Percentiles rank a stretch among this genome's conserved stretches.
These are phyloP conservation scores for Styela clava DNA, from an alignment of 23 tunicate genomes.

Conservation along the genomic window DNA sequence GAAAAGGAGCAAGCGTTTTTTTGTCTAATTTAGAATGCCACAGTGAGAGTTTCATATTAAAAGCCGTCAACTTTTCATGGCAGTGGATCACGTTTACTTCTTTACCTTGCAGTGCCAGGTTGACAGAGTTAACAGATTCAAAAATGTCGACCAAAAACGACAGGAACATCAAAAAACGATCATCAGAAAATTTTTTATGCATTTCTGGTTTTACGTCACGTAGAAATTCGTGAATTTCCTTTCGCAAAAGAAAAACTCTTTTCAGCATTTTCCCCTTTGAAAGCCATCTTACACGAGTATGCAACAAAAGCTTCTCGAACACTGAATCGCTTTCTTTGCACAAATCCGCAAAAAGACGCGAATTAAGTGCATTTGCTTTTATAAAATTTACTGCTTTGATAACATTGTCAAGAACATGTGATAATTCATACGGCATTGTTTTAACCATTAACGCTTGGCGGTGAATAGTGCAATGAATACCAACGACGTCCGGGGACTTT, in stretches of 20 bases:
- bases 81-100: slow-evolving; percentile 42
- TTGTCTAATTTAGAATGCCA: slow-evolving; percentile 51
- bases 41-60: slow-evolving; percentile 35
- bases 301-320: slow-evolving; percentile 39
- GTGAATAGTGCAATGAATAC: slow-evolving; percentile 37
- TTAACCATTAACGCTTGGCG: slow-evolving; percentile 33
- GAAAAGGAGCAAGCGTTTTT: slow-evolving; percentile 22
- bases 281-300: slow-evolving; percentile 31
- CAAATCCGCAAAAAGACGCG: background rate
- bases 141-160: slow-evolving; percentile 64
- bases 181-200: slow-evolving; percentile 36
- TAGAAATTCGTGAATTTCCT: slow-evolving; percentile 21
- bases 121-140: slow-evolving; percentile 51
- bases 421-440: slow-evolving; percentile 25
- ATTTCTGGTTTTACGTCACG: slow-evolving; percentile 41
- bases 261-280: background rate
- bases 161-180: slow-evolving; percentile 44
- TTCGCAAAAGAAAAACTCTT: background rate
- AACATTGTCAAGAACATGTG: slow-evolving; percentile 29
- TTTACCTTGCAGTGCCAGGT: slow-evolving; percentile 50
- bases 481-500: slow-evolving; percentile 34
- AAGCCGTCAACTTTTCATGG: slow-evolving; percentile 43
- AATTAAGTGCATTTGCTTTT: slow-evolving; percentile 37
- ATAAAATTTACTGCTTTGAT: slow-evolving; percentile 38
- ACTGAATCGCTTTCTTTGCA: slow-evolving; percentile 51